Evolutionary conservation across 35 echinoderm and acorn worm genomes (phyloP).

Genomic region (Apostichopus californicus): DNA sequence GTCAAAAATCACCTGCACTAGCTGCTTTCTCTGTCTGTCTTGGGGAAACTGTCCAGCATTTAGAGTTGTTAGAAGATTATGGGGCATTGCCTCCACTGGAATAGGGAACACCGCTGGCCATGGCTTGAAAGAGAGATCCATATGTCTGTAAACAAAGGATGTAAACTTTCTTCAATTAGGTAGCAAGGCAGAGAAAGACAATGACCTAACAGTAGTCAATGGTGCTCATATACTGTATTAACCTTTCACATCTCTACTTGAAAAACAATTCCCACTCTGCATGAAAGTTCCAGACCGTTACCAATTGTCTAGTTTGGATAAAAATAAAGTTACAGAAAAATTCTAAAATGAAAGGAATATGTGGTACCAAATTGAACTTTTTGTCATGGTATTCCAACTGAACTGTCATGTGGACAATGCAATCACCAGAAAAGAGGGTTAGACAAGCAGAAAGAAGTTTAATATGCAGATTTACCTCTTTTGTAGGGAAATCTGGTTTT

Average conservation of each 20-base stretch:
- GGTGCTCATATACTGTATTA: no score
- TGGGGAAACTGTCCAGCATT: slow-evolving; percentile 10
- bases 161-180: no score
- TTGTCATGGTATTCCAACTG: no score
- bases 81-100: neutral
- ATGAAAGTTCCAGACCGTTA: no score
- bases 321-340: neutral
- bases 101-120: slow-evolving; percentile 9
- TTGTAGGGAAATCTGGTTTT: slow-evolving; percentile 5
- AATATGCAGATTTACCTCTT: neutral
- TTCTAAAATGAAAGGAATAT: neutral
- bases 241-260: no score
- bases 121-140: neutral
- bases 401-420: no score
- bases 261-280: no score
- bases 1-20: neutral
- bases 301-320: neutral
- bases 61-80: neutral
- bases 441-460: no score
- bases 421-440: no score
- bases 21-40: neutral
- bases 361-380: no score
- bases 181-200: no score
- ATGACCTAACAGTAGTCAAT: no score
- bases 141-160: neutral